These are phyloP conservation scores for Cladopsammia gracilis DNA, from an alignment of 64 coral and sea anemone genomes.

Conservation along the genomic window DNA sequence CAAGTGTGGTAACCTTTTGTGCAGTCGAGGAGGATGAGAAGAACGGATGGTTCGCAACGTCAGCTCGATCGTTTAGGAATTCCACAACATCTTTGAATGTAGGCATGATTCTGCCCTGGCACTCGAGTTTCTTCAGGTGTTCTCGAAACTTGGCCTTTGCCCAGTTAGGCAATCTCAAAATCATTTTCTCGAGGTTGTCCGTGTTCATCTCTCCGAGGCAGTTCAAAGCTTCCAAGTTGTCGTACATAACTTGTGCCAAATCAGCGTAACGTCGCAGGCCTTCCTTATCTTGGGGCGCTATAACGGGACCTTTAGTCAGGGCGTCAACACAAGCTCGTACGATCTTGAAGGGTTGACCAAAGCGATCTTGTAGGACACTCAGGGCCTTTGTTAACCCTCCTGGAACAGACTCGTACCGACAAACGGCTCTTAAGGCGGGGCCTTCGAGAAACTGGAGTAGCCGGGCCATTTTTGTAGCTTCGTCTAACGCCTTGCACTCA, in stretches of 20 bases:
- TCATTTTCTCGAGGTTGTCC: conserved; percentile 41
- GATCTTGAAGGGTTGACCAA: conserved; percentile 28
- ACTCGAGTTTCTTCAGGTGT: conserved; percentile 14
- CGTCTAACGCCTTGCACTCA: neutral
- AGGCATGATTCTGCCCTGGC: neutral
- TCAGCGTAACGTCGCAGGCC: too few relatives aligned
- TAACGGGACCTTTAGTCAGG: conserved; percentile 38
- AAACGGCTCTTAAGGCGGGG: conserved; percentile 10
- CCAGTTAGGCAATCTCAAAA: conserved; percentile 43
- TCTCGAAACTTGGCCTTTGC: conserved; percentile 18
- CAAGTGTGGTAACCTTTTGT: neutral
- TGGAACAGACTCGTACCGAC: conserved; percentile 40
- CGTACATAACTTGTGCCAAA: too few relatives aligned
- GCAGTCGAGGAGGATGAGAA: neutral
- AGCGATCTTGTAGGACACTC: conserved; percentile 29
- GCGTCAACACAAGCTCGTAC: conserved; percentile 49
- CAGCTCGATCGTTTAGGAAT: conserved; percentile 19
- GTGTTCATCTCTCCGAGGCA: conserved; percentile 59
- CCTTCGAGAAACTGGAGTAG: conserved; percentile 51
- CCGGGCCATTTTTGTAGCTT: conserved; percentile 24
- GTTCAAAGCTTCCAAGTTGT: too few relatives aligned
- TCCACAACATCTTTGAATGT: conserved; percentile 20
- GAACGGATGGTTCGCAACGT: conserved; percentile 9
- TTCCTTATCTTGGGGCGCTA: too few relatives aligned
- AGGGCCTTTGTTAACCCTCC: conserved; percentile 18